Conservation (phyloP, 2,888 invertebrate species). For the Cryptus viduatorius region DNA sequence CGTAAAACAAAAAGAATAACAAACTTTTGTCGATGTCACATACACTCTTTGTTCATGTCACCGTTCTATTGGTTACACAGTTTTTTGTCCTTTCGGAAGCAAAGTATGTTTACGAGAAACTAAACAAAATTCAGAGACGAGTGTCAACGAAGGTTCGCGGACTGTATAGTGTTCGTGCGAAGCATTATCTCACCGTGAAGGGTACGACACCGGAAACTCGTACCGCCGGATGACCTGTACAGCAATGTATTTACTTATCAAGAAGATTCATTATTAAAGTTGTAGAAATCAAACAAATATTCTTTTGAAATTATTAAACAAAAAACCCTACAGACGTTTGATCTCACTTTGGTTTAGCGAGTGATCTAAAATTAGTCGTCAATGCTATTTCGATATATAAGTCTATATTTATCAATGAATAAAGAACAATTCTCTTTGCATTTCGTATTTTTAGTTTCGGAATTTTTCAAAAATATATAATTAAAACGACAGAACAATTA, state of each 20-base stretch:
- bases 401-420: too few species aligned
- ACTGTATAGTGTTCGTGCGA: conserved; percentile 46
- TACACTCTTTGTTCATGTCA: conserved; percentile 5
- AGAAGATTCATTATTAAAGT: conserved; percentile 73
- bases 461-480: too few species aligned
- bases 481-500: too few species aligned
- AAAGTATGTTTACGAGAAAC: conserved; percentile 34
- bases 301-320: conserved; percentile 67
- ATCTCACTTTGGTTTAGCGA: conserved; percentile 18
- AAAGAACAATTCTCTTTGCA: too few species aligned
- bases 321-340: conserved; percentile 38
- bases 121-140: conserved; percentile 14
- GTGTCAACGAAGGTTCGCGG: conserved; percentile 14
- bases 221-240: conserved; percentile 69
- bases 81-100: conserved; percentile 16
- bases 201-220: conserved; percentile 66
- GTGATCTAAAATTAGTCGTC: too few species aligned
- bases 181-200: conserved; percentile 64
- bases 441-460: too few species aligned
- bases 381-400: too few species aligned
- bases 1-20: conserved; percentile 1
- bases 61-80: conserved; percentile 3
- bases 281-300: conserved; percentile 62
- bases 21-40: conserved; percentile 9
- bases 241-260: conserved; percentile 74